These are phyloP conservation scores for Neria commutata DNA, from an alignment of 2,888 invertebrate genomes.

Conservation along the genomic window DNA sequence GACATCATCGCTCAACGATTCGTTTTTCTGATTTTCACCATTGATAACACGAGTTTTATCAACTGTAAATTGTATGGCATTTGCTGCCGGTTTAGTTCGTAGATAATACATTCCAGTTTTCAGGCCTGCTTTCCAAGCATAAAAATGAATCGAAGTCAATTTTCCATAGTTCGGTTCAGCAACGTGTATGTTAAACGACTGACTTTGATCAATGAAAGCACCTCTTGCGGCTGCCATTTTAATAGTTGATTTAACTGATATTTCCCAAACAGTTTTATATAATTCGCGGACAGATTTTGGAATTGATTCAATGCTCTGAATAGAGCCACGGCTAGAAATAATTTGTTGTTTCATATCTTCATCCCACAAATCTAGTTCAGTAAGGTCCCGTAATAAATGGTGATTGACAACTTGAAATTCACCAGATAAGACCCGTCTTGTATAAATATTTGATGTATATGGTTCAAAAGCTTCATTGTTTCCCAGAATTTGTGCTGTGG, in stretches of 20 bases:
- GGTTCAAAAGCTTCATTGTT: conserved; percentile 99
- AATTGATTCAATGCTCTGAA: conserved; percentile 85
- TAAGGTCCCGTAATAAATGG: conserved; percentile 91
- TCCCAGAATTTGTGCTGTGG: conserved; percentile 98
- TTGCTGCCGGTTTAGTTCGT: conserved; percentile 93
- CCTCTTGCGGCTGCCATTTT: conserved; percentile 98
- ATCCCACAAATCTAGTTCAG: conserved; percentile 90
- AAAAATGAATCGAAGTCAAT: conserved; percentile 97
- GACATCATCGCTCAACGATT: conserved; percentile 14
- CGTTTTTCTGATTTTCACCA: conserved; percentile 25
- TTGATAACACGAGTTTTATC: conserved; percentile 75
- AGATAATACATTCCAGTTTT: conserved; percentile 99
- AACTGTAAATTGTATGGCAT: conserved; percentile 97
- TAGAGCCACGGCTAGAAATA: conserved; percentile 89
- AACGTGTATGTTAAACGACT: conserved; percentile 96
- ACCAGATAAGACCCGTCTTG: conserved; percentile 90
- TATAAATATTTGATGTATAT: conserved; percentile 97
- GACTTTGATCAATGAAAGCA: conserved; percentile 98
- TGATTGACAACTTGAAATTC: conserved; percentile 97
- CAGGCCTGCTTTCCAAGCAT: conserved; percentile 94
- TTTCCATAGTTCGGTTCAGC: conserved; percentile 93
- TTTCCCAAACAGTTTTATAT: conserved; percentile 98
- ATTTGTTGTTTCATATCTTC: conserved; percentile 95
- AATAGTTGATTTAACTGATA: conserved; percentile 88
- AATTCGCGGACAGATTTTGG: conserved; percentile 84